phyloP scores from a whole-genome alignment of 2,113 vertebrate species.

The Eulemur rufifrons region DNA sequence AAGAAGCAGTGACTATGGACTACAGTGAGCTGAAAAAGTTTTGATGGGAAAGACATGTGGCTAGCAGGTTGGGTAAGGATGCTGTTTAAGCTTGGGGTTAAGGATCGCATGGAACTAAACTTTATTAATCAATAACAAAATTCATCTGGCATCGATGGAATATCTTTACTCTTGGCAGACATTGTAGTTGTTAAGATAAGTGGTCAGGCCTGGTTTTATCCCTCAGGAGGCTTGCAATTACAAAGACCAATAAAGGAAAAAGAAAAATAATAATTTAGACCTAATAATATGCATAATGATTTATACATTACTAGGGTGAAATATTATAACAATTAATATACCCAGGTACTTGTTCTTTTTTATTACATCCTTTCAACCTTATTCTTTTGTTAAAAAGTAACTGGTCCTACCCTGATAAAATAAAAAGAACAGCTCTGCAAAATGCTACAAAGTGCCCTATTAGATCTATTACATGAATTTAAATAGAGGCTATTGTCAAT shows the following conservation, averaged over 20 bases:
- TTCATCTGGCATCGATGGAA: background rate
- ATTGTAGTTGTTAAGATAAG: background rate
- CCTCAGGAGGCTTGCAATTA: slow-evolving; percentile 8
- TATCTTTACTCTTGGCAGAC: background rate
- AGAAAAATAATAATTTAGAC: slow-evolving; percentile 30
- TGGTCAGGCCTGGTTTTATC: background rate
- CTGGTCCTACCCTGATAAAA: slow-evolving; percentile 82
- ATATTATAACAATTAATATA: slow-evolving; percentile 77
- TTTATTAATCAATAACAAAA: background rate
- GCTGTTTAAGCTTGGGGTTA: background rate
- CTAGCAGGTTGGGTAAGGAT: background rate
- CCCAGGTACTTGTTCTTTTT: slow-evolving; percentile 78
- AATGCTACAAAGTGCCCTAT: slow-evolving; percentile 82
- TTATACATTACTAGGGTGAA: slow-evolving; percentile 61
- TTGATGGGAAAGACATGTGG: background rate
- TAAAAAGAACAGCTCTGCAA: slow-evolving; percentile 83
- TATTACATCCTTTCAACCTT: slow-evolving; percentile 75
- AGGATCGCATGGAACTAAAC: background rate
- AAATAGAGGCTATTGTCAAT: slow-evolving; percentile 83
- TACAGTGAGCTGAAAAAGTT: background rate
- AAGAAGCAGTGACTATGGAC: background rate
- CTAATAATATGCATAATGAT: slow-evolving; percentile 65
- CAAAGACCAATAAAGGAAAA: slow-evolving; percentile 34
- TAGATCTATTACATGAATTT: slow-evolving; percentile 83
- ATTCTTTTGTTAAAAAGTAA: slow-evolving; percentile 79